Percentiles rank a stretch among this genome's conserved stretches.
phyloP scores from a whole-genome alignment of 2,888 invertebrate genomes.

The Beris chalybata region DNA sequence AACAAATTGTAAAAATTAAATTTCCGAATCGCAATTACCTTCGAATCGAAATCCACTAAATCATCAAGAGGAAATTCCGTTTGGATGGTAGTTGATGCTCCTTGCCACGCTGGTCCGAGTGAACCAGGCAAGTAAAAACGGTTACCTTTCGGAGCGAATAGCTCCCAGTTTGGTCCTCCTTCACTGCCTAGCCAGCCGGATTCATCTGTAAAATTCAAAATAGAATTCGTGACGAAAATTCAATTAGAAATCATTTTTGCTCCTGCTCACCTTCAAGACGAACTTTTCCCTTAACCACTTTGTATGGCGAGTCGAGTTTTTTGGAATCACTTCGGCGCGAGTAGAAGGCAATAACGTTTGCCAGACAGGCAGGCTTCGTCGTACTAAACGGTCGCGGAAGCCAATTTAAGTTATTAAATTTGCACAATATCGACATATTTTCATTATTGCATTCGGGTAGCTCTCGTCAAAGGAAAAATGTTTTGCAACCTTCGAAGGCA shows the following conservation, averaged over 20 bases:
- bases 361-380: background rate
- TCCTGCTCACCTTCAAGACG: constrained; percentile 45
- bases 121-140: constrained; percentile 71
- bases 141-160: constrained; percentile 66
- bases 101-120: constrained; percentile 70
- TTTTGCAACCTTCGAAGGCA: constrained; percentile 4
- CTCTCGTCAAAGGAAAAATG: constrained; percentile 16
- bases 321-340: constrained; percentile 47
- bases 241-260: background rate
- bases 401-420: constrained; percentile 11
- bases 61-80: constrained; percentile 45
- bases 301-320: constrained; percentile 46
- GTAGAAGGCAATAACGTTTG: constrained; percentile 39
- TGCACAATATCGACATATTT: constrained; percentile 31
- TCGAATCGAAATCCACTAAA: constrained; percentile 47
- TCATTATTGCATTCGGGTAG: constrained; percentile 23
- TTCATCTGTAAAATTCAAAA: constrained; percentile 43
- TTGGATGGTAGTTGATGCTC: constrained; percentile 60
- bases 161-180: constrained; percentile 64
- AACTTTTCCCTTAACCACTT: constrained; percentile 47
- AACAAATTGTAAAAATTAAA: background rate
- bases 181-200: constrained; percentile 48
- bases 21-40: constrained; percentile 38
- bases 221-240: constrained; percentile 31
- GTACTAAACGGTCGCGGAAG: constrained; percentile 5